Conservation (phyloP, 2,113 vertebrate species). For the Ameiurus melas region DNA sequence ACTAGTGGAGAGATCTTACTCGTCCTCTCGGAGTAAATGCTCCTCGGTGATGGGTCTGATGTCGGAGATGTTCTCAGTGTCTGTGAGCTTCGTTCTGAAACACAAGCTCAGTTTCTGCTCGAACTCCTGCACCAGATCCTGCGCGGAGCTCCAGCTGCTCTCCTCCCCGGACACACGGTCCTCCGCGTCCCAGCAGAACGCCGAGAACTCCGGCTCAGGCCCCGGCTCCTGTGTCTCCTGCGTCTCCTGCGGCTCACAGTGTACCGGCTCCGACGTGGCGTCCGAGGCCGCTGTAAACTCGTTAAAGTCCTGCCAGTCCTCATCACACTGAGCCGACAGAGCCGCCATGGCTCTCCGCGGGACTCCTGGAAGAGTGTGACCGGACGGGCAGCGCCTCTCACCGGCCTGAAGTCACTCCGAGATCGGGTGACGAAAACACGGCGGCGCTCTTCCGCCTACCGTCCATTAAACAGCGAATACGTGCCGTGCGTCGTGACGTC, state of each 20-base stretch:
- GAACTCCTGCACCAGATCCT: conserved; percentile 83
- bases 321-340: conserved; percentile 84
- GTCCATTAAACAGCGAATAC: not conserved
- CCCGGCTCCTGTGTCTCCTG: conserved; percentile 62
- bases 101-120: conserved; percentile 87
- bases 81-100: conserved; percentile 79
- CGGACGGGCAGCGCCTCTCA: not conserved
- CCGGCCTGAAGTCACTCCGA: not conserved
- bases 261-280: conserved; percentile 69
- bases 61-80: conserved; percentile 76
- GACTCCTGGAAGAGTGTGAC: not conserved
- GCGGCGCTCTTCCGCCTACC: not conserved
- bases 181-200: conserved; percentile 63
- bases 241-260: conserved; percentile 66
- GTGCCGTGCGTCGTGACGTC: not conserved
- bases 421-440: not conserved
- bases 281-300: conserved; percentile 83
- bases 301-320: conserved; percentile 97
- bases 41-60: conserved; percentile 86
- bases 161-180: conserved; percentile 77
- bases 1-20: conserved; percentile 67
- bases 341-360: conserved; percentile 81
- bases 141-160: conserved; percentile 77
- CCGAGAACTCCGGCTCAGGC: conserved; percentile 67
- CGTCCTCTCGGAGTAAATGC: conserved; percentile 85